Evolutionary conservation across 2,888 invertebrate species (phyloP).

Genomic region (Chaetogeoica ovagalla): DNA sequence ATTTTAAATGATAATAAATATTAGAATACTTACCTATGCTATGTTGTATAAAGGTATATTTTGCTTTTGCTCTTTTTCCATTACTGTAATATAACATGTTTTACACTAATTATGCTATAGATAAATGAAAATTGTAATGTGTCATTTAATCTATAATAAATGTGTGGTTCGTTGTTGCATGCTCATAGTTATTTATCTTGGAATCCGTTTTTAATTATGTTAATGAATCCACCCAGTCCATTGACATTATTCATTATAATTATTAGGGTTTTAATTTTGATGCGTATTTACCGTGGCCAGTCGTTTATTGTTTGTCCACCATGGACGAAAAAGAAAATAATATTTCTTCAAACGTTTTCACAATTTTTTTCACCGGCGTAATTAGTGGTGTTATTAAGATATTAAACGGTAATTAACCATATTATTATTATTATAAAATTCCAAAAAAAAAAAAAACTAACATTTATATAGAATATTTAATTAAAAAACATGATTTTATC

Average conservation of each 20-base stretch:
- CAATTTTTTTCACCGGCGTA: not conserved
- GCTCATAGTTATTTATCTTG: slow-evolving; percentile 9
- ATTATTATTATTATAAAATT: not conserved
- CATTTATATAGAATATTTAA: not conserved
- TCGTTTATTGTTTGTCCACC: not conserved
- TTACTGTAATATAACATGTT: not conserved
- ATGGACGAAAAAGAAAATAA: slow-evolving; percentile 3
- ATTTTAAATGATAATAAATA: not conserved
- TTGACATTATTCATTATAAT: not conserved
- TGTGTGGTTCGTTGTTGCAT: not conserved
- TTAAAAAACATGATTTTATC: not conserved
- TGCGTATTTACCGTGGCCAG: not conserved
- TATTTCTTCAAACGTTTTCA: not conserved
- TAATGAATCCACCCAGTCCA: not conserved
- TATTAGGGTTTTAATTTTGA: not conserved
- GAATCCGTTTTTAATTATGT: slow-evolving; percentile 33
- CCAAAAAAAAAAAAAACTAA: not conserved
- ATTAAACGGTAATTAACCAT: slow-evolving; percentile 1
- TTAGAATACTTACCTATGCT: not conserved
- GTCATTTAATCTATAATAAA: too few species aligned
- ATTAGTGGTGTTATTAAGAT: not conserved
- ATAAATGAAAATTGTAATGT: not conserved
- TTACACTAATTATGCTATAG: not conserved
- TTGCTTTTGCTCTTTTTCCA: not conserved
- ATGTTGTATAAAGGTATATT: not conserved